Percentiles rank a stretch among this genome's conserved stretches.
Conservation (phyloP, 92 coral and sea anemone genomes). For the Heteractis magnifica region DNA sequence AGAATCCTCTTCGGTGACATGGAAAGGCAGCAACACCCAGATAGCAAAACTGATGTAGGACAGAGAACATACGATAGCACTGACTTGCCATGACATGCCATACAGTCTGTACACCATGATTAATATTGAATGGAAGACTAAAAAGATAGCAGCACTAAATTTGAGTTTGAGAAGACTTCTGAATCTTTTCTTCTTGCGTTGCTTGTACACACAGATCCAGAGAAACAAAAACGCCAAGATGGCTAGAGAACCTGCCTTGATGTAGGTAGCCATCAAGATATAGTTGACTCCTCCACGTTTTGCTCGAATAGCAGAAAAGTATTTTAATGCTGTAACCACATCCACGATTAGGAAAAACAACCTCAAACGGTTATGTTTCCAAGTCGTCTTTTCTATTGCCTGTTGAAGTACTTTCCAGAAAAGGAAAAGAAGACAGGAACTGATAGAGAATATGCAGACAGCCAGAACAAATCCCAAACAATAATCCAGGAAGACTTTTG, state of each 20-base stretch:
- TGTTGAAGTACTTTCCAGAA: conserved; percentile 1
- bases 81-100: not conserved
- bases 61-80: not conserved
- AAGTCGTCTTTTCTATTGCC: not conserved
- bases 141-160: not conserved
- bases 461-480: not conserved
- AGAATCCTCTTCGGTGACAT: not conserved
- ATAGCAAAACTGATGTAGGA: not conserved
- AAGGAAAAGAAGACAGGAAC: not conserved
- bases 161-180: not conserved
- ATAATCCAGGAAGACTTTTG: not conserved
- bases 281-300: not conserved
- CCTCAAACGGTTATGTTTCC: not conserved
- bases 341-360: not conserved
- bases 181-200: not conserved
- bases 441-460: not conserved
- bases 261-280: not conserved
- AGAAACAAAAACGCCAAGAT: not conserved
- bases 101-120: not conserved
- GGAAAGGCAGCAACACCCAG: not conserved
- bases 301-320: not conserved
- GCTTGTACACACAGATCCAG: not conserved
- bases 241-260: not conserved
- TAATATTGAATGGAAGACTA: not conserved
- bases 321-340: not conserved